Conservation (phyloP, 2,113 vertebrate species). For the Grus americana region DNA sequence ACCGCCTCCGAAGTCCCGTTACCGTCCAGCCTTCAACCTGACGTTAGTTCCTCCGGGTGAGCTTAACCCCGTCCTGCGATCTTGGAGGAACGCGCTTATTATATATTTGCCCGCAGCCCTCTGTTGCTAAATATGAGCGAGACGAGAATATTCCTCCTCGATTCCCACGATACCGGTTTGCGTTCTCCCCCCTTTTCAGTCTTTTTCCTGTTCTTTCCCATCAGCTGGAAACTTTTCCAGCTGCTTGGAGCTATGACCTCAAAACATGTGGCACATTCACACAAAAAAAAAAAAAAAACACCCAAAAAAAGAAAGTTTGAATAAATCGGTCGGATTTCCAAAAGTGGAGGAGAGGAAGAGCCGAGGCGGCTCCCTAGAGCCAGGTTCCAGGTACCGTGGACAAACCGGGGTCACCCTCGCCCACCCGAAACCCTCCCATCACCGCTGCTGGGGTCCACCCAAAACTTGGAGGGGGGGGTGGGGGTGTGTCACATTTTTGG, state of each 20-base stretch:
- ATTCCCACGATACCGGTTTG: slow-evolving; percentile 70
- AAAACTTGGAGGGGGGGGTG: no score
- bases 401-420: rapidly evolving
- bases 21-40: slow-evolving; percentile 33
- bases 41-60: not conserved
- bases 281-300: not conserved
- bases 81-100: not conserved
- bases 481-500: not conserved
- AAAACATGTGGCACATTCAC: not conserved
- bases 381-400: no score
- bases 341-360: not conserved
- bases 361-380: not conserved
- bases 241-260: slow-evolving; percentile 49
- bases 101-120: not conserved
- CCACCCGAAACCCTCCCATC: not conserved
- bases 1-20: not conserved
- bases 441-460: rapidly evolving
- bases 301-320: not conserved
- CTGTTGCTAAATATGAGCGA: slow-evolving; percentile 61
- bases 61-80: slow-evolving; percentile 50
- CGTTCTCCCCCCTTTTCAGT: not conserved
- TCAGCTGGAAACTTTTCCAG: slow-evolving; percentile 66
- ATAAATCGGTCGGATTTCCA: not conserved
- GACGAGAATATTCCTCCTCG: slow-evolving; percentile 31
- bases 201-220: slow-evolving; percentile 63